Base-by-base conservation (phyloP, 1,140 invertebrate species). In the Lordiphosa stackelbergi region DNA sequence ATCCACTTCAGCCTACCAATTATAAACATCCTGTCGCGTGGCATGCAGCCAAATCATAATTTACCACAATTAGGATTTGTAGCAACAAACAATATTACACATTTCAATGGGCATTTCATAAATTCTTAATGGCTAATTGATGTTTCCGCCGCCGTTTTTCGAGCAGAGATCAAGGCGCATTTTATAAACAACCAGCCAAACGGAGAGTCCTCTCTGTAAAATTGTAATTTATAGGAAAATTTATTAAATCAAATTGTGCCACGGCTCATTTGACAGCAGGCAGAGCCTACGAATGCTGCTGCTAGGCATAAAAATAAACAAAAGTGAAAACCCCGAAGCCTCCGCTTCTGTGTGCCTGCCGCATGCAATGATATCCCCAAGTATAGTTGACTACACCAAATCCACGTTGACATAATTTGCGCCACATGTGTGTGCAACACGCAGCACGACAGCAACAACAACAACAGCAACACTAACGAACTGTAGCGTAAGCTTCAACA, bases 11-110 rank as follows among this genome's bases (percentile, higher is more conserved):
- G 7, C 5, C 28, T 6, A 5, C 28, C 6, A 31, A 8, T 41
- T 45, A 57, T 75, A 83, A 79, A 79, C 77, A 79, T 83, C 77
- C 77, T 83, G 75, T 69, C 75, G 75, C 77, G 77, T 79, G 75
- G 53, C 75, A 52, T 22, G 36, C 41, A 49, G 45, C 49, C 28
- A 8, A 31, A 31, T n/a, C 51, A 54, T 55, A 51, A 60, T 65
- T 65, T 55, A 60, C 41, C 43, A 52, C 37, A 73, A 74, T 74
- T 69, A 55, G 71, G 71, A 53, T 48, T 61, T 35, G 11, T 43
- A 13, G 43, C 49, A 56, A 55, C 46, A 48, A 38, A 45, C 42
- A 68, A 46, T 36, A 37, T 41, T 24, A 24, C 22, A 24, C 22
- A 24, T 72, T 57, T 74, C 61, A 40, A 43, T 61, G 53, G 19